phyloP scores from a whole-genome alignment of 2,888 invertebrate genomes.

The Drosophila formosana region DNA sequence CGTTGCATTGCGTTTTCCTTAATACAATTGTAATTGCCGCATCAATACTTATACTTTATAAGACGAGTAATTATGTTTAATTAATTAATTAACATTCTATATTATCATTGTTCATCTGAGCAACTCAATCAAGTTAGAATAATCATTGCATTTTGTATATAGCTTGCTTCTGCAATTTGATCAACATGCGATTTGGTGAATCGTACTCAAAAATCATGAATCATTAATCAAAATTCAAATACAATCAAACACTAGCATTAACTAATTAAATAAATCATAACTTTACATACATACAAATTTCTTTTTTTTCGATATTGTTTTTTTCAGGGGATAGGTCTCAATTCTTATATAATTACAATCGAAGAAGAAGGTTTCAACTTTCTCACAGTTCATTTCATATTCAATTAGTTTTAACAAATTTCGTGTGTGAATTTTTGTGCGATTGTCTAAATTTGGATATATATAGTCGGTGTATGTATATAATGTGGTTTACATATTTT shows the following conservation, averaged over 20 bases:
- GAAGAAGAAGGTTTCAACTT: constrained; percentile 37
- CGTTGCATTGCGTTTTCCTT: constrained; percentile 71
- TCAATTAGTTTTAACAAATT: constrained; percentile 39
- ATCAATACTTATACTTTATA: constrained; percentile 39
- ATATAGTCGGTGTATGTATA: constrained; percentile 68
- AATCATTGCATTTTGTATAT: constrained; percentile 32
- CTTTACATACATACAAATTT: constrained; percentile 78
- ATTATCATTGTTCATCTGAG: constrained; percentile 27
- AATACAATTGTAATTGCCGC: constrained; percentile 55
- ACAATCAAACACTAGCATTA: constrained; percentile 40
- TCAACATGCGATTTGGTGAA: constrained; percentile 66
- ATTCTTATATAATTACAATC: constrained; percentile 59
- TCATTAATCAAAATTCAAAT: constrained; percentile 59
- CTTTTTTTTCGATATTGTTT: constrained; percentile 20
- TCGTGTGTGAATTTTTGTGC: constrained; percentile 70
- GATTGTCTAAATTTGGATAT: constrained; percentile 50
- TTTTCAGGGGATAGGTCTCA: constrained; percentile 42
- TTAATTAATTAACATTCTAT: constrained; percentile 29
- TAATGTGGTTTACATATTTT: constrained; percentile 60
- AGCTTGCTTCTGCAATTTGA: constrained; percentile 52
- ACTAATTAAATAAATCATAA: constrained; percentile 38
- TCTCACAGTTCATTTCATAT: constrained; percentile 56
- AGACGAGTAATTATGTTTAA: constrained; percentile 18
- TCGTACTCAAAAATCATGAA: constrained; percentile 48
- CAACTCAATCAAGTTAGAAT: constrained; percentile 51